Base-by-base conservation (phyloP, 2,888 invertebrate genomes). In the Hipparchia sbordonii region DNA sequence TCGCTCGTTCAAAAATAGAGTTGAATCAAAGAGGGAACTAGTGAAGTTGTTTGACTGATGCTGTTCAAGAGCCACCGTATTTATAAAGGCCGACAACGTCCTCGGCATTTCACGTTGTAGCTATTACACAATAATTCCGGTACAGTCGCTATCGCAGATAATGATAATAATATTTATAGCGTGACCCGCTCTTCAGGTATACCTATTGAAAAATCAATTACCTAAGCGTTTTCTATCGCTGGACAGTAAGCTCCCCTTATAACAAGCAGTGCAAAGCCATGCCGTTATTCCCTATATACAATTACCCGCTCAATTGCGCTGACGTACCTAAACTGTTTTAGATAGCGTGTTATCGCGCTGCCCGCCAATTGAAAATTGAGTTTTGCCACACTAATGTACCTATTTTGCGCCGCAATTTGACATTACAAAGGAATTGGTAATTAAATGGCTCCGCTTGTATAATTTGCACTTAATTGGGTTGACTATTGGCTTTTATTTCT, bases 241-340 rank as follows among this genome's bases (percentile, higher is more conserved):
- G 60, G 12, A 9, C 51, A 67, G 67, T 59, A 65, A 63, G 23
- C 6, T 10, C 10, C 63, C 74, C 72, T 70, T 65, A 72, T 12
- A 52, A 13, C 10, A n/a, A 60, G 33, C 62, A 10, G 62, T 56
- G 60, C 52, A 52, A 62, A 67, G n/a, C 72, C 23, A 69, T 57
- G 46, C 51, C 57, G 61, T 74, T 69, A 72, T 56, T 52, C 48
- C 13, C 72, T 60, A 71, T 54, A 71, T 67, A 73, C 65, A 70
- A 70, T 65, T 54, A 52, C n/a, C 56, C 65, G 46, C 56, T 69
- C 65, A 68, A 67, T 69, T 65, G 23, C 59, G 63, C 73, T 70
- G 73, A 68, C 69, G 66, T 62, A 71, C 61, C 74, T 74, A 75
- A 74, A 73, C 56, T 61, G 61, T 68, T 75, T 75, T 66, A 71